Conservation (phyloP, 2,113 vertebrate genomes). For the Fregetta grallaria region DNA sequence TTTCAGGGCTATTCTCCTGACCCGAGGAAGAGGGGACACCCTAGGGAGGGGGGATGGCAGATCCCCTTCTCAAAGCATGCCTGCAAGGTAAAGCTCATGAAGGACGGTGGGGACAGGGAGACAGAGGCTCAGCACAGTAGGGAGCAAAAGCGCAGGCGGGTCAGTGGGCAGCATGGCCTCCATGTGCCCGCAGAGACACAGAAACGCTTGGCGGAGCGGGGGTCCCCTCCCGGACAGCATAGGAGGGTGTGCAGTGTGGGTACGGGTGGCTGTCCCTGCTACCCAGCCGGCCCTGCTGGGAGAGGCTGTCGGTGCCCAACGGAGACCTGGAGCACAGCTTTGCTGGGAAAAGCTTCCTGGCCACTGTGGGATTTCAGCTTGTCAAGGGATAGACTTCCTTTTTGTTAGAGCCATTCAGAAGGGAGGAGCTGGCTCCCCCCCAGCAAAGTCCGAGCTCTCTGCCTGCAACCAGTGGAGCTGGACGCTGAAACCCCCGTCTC, state of each 20-base stretch:
- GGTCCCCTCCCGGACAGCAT: accelerated
- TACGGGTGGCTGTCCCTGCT: accelerated
- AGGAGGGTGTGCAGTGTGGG: not conserved
- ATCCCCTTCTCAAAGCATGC: not conserved
- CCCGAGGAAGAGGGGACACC: not conserved
- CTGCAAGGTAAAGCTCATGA: not conserved
- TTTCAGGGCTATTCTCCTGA: not conserved
- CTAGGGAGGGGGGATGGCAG: not conserved
- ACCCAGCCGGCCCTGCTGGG: accelerated
- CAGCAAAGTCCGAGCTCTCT: not conserved
- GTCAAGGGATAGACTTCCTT: not conserved
- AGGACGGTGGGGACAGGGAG: not conserved
- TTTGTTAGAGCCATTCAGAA: not conserved
- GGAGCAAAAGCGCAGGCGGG: not conserved
- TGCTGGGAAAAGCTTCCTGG: not conserved
- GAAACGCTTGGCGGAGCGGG: accelerated
- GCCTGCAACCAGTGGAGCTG: not conserved
- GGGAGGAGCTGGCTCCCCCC: not conserved
- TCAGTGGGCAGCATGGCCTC: not conserved
- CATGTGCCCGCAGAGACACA: not conserved
- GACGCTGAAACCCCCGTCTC: not conserved
- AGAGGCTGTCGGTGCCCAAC: not conserved
- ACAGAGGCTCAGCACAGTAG: accelerated
- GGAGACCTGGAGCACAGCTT: not conserved
- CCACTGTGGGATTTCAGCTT: not conserved